Evolutionary conservation across 2,113 vertebrate genomes (phyloP).

Genomic region (Aix galericulata): DNA sequence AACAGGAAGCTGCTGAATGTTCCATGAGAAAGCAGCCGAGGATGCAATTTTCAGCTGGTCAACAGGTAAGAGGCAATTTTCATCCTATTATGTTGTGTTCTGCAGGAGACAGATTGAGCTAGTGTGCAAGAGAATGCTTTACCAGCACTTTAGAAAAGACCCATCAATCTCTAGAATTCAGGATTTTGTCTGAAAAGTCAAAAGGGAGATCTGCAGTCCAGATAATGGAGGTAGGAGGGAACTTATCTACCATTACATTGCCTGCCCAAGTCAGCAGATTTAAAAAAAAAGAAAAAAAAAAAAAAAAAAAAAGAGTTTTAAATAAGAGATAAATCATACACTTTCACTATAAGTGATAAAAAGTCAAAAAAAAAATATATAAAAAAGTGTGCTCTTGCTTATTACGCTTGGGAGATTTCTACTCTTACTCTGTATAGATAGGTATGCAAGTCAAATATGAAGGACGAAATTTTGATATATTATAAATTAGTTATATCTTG

Average conservation of each 20-base stretch:
- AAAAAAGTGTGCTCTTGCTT: not conserved
- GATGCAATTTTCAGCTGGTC: conserved; percentile 62
- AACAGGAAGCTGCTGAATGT: conserved; percentile 47
- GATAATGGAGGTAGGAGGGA: not conserved
- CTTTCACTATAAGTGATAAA: not conserved
- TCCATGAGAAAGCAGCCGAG: conserved; percentile 60
- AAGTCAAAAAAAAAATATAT: not conserved
- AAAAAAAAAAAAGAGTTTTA: not conserved
- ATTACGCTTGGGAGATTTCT: not conserved
- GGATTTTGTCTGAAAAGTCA: conserved; percentile 9
- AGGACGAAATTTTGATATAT: not conserved
- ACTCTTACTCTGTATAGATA: not conserved
- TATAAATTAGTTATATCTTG: not conserved
- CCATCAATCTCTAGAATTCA: conserved; percentile 12
- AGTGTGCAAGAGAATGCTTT: conserved; percentile 47
- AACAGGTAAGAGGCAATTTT: conserved; percentile 70
- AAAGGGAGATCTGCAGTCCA: not conserved
- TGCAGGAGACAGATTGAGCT: conserved; percentile 56
- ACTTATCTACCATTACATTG: not conserved
- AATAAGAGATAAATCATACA: not conserved
- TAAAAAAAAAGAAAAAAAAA: too few relatives aligned
- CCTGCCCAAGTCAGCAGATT: not conserved
- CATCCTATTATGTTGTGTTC: conserved; percentile 61
- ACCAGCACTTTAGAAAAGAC: not conserved
- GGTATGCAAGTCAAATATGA: not conserved